Evolutionary conservation across 2,113 vertebrate species (phyloP), one percentile per base, ranked within the genome.

Genomic region (Empidonax alnorum): DNA sequence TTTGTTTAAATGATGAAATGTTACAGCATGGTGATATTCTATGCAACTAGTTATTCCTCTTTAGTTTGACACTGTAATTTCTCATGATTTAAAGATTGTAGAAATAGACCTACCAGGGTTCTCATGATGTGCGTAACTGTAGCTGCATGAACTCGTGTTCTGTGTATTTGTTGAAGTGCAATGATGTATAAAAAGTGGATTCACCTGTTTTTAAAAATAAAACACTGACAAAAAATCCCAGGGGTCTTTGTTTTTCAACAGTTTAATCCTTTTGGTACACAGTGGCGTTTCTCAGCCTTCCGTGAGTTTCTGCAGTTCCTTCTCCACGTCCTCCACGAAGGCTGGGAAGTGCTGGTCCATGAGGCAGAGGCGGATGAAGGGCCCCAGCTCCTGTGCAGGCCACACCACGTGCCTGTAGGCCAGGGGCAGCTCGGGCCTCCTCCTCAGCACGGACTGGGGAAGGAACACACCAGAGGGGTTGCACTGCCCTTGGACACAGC

Each of bases 201-300:
- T 98, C 98, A 99, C 98, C 98, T 98, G 98, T 99, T 99, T 99
- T 99, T 99, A 98, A 99, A 98, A 98, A 99, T 99, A 99, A 99
- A 99, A 97, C 96, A 97, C 97, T 92, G 91, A 98, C 95, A 77
- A 97, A 97, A 93, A 78, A 53, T 7, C 3, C 31, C 13, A 22
- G 27, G 63, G 89, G 95, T n/a, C 39, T 91, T 91, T 5, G 28
- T 19, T 56, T 37, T 24, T 53, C 44, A 56, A 17, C 8, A 28
- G 12, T 95, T 94, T 93, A 88, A 90, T 96, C 35, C 10, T 5
- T 12, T 0, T 35, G 56, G 27, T 12, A 61, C 35, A 10, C 5
- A 4, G 24, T 39, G 80, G 14, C 31, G 23, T 68, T 68, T 82
- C 67, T 98, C 94, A 98, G 1, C 97, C 97, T 63, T 98, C 92